Base-by-base conservation (phyloP, 1,140 invertebrate genomes). In the Caerostris darwini region DNA sequence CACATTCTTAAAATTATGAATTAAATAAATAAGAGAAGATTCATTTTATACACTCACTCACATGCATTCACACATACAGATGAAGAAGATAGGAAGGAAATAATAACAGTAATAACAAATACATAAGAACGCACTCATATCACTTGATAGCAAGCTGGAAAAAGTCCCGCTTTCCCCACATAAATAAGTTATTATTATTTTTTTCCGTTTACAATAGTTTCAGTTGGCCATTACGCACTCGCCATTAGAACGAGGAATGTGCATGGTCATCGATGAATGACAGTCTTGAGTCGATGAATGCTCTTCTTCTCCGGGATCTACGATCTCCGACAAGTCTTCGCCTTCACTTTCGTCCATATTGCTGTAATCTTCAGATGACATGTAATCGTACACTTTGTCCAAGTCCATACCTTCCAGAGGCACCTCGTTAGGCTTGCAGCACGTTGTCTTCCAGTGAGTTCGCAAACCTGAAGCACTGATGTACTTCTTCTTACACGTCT, bases 401-500 rank as follows among this genome's bases (percentile, higher is more conserved):
- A 95, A 91, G 81, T 95, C 94, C 81, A 95, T 95, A 57, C 92
- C 87, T 58, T 95, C 95, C 59, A 93, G 88, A 69, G 92, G 94
- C 8, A 96, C 95, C 50, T 91, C 94, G 69, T 95, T 96, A 53
- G 98, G 98, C 95, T 98, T 97, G 96, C 98, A 99, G 95, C 98
- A 98, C 10, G 98, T 99, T 34, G 98, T 99, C 96, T 99, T 99
- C 98, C 98, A 99, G 95, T 99, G 98, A 3, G 98, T 99, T 95
- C 97, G 97, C 82, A 99, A 96, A 8, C 99, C 99, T 82, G 98
- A 99, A 19, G 99, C 98, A 95, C 99, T 99, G 95, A 99, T 99
- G 96, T 99, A 99, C 96, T 99, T 99, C 96, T 99, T 99, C 96
- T 98, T 98, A 96, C 99, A 99, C 64, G 98, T 98, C 95, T 98